Conservation (phyloP, 2,888 invertebrate species). For the Tyria jacobaeae region DNA sequence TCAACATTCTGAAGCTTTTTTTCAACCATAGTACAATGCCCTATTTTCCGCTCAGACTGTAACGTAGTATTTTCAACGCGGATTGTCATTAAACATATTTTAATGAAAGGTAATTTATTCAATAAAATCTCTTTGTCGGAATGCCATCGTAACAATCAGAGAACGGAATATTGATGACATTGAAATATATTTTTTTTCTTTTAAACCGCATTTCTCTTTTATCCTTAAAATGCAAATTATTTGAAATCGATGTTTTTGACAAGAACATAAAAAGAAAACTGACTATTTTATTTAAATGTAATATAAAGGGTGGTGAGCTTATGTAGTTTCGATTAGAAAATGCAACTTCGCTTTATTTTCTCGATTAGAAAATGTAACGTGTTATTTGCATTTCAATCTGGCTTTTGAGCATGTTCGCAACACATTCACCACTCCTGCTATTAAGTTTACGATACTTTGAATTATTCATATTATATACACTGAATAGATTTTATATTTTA, state of each 20-base stretch:
- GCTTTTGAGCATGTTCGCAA: constrained; percentile 34
- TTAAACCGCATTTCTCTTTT: constrained; percentile 56
- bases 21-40: too few species aligned
- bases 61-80: constrained; percentile 25
- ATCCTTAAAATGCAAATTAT: constrained; percentile 42
- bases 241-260: constrained; percentile 24
- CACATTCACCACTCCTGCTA: constrained; percentile 26
- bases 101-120: constrained; percentile 81
- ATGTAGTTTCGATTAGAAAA: constrained; percentile 42
- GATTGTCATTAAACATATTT: constrained; percentile 65
- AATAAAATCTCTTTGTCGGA: constrained; percentile 80
- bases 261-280: constrained; percentile 20
- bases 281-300: constrained; percentile 20
- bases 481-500: too few species aligned
- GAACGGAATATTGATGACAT: constrained; percentile 80
- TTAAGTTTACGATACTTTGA: constrained; percentile 33
- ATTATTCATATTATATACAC: constrained; percentile 27
- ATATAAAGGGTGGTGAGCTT: constrained; percentile 26
- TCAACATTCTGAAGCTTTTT: too few species aligned
- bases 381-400: constrained; percentile 49
- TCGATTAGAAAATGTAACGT: too few species aligned
- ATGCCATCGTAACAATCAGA: constrained; percentile 71
- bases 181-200: constrained; percentile 69
- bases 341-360: constrained; percentile 42
- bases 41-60: constrained; percentile 38